Base-by-base conservation (phyloP, 2,888 invertebrate species). In the Aspidiotus rigidus region DNA sequence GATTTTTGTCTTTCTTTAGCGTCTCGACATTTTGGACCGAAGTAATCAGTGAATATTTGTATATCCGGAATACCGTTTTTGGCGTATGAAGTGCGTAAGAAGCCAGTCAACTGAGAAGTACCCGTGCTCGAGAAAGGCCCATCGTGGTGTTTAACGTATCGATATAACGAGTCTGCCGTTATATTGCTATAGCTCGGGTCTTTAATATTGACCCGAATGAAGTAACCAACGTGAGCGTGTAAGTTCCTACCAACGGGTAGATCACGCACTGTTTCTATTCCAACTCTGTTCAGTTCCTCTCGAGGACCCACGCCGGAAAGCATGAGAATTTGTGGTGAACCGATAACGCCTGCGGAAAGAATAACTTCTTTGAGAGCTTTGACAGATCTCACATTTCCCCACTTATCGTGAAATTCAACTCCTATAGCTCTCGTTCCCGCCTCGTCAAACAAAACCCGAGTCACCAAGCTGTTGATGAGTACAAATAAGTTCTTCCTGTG, bases 281-380 rank as follows among this genome's bases (percentile, higher is more conserved):
- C 77, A 71, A 81, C 73, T 44, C 79, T 75, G 7, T 77, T 74
- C 72, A 86, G 78, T 69, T 82, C 79, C 0, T 81, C 75, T 62
- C 76, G 76, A 0, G 83, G 84, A 0, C 84, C 84, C 9, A 87
- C 79, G 0, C 88, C 88, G 0, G 86, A 86, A 13, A 87, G 76
- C 84, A 87, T 83, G 56, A 89, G 77, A 7, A 89, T 74, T 75
- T 88, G 86, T 0, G 88, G 85, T 1, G 84, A 82, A 73, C 83
- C 85, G 64, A 88, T 80, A 3, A 85, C 80, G 7, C 88, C 88
- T 0, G 83, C 85, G 11, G 84, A 83, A 7, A 89, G 74, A 70
- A 88, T 83, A 0, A 88, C 81, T 74, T 86, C 86, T 71, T 83
- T 84, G 10, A 78, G 78, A 7, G 84, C 84, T 69, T 86, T 80